These are phyloP conservation scores for Monochamus saltuarius DNA, from an alignment of 1,140 invertebrate species.

Conservation along the genomic window DNA sequence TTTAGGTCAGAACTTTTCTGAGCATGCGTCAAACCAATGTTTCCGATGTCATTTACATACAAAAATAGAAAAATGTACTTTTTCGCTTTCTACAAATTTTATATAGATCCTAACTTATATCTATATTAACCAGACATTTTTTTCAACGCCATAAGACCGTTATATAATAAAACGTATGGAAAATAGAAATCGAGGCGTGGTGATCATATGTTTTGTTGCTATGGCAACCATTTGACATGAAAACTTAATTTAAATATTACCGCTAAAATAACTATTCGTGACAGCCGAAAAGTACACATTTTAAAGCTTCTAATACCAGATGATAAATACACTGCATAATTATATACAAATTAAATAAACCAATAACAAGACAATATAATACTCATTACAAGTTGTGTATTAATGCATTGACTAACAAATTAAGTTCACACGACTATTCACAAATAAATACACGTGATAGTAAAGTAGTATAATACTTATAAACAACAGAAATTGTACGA, in stretches of 20 bases:
- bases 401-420: too few species aligned
- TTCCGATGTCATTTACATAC: conserved; percentile 35
- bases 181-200: conserved; percentile 39
- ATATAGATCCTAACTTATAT: neutral
- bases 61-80: conserved; percentile 25
- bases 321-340: too few species aligned
- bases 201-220: conserved; percentile 46
- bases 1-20: conserved; percentile 35
- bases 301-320: too few species aligned
- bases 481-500: too few species aligned
- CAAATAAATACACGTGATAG: too few species aligned
- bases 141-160: neutral
- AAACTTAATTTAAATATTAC: conserved; percentile 15
- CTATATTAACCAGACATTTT: neutral
- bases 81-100: conserved; percentile 11
- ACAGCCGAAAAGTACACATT: too few species aligned
- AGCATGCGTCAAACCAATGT: conserved; percentile 34
- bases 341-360: too few species aligned
- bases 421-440: too few species aligned
- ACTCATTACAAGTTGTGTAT: too few species aligned
- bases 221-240: conserved; percentile 31
- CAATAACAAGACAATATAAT: too few species aligned
- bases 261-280: conserved; percentile 2
- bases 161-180: conserved; percentile 5
- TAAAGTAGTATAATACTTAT: too few species aligned